Base-by-base conservation (phyloP, 2,888 invertebrate species). In the Pristionchus exspectatus region DNA sequence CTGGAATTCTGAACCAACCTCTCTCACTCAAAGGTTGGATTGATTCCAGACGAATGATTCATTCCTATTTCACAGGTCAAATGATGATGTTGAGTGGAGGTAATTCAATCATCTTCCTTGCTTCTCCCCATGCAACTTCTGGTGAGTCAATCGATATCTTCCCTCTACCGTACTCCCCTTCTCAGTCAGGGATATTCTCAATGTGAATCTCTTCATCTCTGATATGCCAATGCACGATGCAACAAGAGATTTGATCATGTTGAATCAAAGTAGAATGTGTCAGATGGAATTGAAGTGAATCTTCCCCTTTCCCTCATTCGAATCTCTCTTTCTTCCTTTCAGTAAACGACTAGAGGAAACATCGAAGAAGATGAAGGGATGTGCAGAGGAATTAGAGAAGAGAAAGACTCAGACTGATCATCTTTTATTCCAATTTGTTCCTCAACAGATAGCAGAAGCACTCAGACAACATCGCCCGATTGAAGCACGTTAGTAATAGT, bases 191-290 rank as follows among this genome's bases (percentile, higher is more conserved):
- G 93, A 93, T 72, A 92, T 95, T 59, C 90, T 93, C 38, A 92
- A 95, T 38, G 89, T 92, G 59, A 94, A 94, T 69, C 87, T 94
- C 24, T 94, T 91, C 91, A 91, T 94, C 54, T 92, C 92, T n/a
- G 94, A 94, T 88, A 94, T 95, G 93, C 94, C 93, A 81, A 92
- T 93, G 90, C 94, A 95, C 90, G 94, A 94, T 84, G 94, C 94
- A 3, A 95, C 94, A 1, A 77, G 94, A 66, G 94, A 94, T 90
- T 87, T 94, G 44, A 92, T 94, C 72, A 93, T 94, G 93, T 89
- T 94, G 85, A 95, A 94, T 72, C 94, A 94, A 88, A 92, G 93
- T 27, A 90, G 94, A 90, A 93, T 94, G 50, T 93, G 93, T 85
- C 94, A 94, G 86, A 93, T 94, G 92, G 93, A 95, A 87, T 89